phyloP scores from a whole-genome alignment of 2,888 invertebrate genomes.

The Dinocampus coccinellae region DNA sequence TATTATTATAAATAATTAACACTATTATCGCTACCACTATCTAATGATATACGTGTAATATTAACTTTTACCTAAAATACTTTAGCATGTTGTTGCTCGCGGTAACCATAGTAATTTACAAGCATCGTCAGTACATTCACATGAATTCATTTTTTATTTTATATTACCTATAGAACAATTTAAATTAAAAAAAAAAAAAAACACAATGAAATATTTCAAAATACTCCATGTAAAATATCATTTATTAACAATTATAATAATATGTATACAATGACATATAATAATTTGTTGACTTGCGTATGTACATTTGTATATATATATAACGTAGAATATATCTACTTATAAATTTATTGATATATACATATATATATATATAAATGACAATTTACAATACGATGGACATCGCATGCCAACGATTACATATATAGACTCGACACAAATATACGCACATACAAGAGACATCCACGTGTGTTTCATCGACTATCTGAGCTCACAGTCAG shows the following conservation, averaged over 20 bases:
- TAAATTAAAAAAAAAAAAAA: background rate
- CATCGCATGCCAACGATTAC: background rate
- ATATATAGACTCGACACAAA: background rate
- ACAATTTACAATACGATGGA: background rate
- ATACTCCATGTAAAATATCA: too few relatives aligned
- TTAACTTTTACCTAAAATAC: background rate
- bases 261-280: background rate
- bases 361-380: background rate
- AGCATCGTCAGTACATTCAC: background rate
- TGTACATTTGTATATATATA: background rate
- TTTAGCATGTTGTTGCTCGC: conserved; percentile 36
- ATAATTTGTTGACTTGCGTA: background rate
- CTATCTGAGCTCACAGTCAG: background rate
- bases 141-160: background rate
- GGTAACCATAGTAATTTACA: conserved; percentile 44
- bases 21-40: background rate
- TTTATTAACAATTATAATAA: background rate
- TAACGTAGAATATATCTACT: background rate
- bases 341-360: background rate
- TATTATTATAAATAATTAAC: background rate
- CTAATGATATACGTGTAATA: too few relatives aligned
- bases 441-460: too few relatives aligned
- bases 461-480: background rate
- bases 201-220: background rate
- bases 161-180: too few relatives aligned